phyloP scores from a whole-genome alignment of 1,140 invertebrate genomes.

The Megalopta genalis region DNA sequence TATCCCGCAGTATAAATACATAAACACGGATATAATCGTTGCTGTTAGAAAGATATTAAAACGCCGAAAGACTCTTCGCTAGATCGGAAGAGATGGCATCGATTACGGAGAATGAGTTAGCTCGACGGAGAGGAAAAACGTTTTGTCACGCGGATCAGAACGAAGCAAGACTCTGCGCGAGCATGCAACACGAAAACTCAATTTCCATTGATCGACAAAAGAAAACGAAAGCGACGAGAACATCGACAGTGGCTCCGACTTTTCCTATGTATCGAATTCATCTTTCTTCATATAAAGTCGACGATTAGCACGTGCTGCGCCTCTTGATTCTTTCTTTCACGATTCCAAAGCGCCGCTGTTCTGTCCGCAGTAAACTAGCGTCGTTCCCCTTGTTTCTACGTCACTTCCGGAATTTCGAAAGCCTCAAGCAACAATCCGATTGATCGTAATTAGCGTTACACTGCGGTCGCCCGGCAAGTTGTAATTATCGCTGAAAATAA shows the following conservation, averaged over 20 bases:
- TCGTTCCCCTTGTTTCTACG: slow-evolving; percentile 53
- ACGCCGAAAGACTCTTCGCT: no score
- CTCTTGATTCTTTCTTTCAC: background rate
- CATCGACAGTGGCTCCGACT: slow-evolving; percentile 7
- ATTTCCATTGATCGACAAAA: background rate
- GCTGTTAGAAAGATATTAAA: no score
- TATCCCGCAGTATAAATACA: no score
- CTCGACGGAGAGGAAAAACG: background rate
- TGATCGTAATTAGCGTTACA: no score
- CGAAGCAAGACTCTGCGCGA: slow-evolving; percentile 55
- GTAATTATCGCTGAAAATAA: no score
- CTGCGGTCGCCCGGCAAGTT: no score
- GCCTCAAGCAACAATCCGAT: background rate
- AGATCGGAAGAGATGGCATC: no score
- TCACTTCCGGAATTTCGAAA: slow-evolving; percentile 26
- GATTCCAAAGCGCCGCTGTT: background rate
- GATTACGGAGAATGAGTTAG: no score
- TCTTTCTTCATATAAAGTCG: slow-evolving; percentile 24
- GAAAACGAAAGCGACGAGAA: background rate
- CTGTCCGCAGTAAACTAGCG: slow-evolving; percentile 11
- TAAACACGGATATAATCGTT: no score
- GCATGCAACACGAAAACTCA: slow-evolving; percentile 8
- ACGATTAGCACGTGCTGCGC: slow-evolving; percentile 9
- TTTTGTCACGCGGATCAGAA: slow-evolving; percentile 30
- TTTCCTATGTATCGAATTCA: slow-evolving; percentile 23